Conservation (phyloP, 2,113 vertebrate species). For the Varanus komodoensis region DNA sequence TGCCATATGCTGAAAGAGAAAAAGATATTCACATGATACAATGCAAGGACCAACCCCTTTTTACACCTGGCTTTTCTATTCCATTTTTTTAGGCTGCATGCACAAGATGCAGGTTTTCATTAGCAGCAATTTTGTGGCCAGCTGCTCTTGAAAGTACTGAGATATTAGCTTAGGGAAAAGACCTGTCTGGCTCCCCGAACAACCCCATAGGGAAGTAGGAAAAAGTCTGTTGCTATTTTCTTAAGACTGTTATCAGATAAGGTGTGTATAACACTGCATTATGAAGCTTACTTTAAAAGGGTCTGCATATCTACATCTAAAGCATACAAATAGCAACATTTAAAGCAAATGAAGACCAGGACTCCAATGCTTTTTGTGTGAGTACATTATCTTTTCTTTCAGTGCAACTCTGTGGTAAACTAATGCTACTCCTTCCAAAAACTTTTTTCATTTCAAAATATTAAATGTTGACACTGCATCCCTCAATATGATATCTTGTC, state of each 20-base stretch:
- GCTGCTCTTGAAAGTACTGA: not conserved
- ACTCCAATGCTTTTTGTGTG: not conserved
- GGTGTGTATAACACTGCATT: not conserved
- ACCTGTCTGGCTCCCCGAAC: not conserved
- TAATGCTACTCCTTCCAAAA: not conserved
- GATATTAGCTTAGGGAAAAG: not conserved
- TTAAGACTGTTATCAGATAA: not conserved
- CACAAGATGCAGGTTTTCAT: not conserved
- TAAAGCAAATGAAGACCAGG: not conserved
- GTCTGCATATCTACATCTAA: not conserved
- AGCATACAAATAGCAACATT: no score
- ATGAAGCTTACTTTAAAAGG: not conserved
- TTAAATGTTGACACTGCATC: not conserved
- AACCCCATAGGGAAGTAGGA: not conserved
- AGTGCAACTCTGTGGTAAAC: not conserved
- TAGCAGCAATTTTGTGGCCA: not conserved
- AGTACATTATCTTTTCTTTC: not conserved
- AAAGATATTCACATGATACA: not conserved
- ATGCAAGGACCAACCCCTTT: not conserved
- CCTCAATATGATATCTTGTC: not conserved
- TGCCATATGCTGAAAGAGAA: slow-evolving; percentile 86
- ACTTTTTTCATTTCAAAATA: not conserved
- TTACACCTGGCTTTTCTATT: not conserved
- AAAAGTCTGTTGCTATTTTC: not conserved
- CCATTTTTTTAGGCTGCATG: not conserved